These are phyloP conservation scores for Triplophysa rosa DNA, from an alignment of 2,113 vertebrate species.

Conservation along the genomic window DNA sequence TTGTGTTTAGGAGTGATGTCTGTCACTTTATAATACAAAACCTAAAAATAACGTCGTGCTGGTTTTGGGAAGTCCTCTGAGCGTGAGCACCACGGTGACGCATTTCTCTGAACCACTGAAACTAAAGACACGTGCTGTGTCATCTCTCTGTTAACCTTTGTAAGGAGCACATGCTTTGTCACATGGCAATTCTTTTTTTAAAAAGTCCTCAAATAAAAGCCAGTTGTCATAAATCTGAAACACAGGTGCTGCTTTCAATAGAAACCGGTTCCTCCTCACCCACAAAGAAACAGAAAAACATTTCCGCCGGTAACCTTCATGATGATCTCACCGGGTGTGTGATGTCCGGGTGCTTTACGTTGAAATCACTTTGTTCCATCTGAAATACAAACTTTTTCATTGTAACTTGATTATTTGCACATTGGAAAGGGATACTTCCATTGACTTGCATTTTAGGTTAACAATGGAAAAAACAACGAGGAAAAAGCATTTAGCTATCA, in stretches of 20 bases:
- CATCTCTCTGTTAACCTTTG: background rate
- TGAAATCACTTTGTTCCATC: background rate
- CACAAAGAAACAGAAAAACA: background rate
- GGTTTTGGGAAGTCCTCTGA: constrained; percentile 4
- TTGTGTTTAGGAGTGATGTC: background rate
- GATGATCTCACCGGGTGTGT: background rate
- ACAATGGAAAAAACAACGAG: too few relatives aligned
- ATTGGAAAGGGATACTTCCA: background rate
- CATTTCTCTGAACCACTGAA: background rate
- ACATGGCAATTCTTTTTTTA: background rate
- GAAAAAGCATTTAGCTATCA: too few relatives aligned
- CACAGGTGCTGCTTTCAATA: background rate
- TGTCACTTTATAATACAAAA: background rate
- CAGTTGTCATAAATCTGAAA: background rate
- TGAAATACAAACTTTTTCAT: background rate
- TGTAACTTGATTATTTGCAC: background rate
- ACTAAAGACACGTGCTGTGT: background rate
- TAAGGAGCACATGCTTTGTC: background rate
- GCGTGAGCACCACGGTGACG: background rate
- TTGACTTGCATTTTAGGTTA: too few relatives aligned
- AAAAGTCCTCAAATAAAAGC: background rate
- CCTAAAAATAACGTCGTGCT: background rate
- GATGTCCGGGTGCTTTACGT: too few relatives aligned
- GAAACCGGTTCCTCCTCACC: background rate
- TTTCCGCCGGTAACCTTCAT: background rate